Base-by-base conservation (phyloP, 2,888 invertebrate species). In the Cremastinae sp. region DNA sequence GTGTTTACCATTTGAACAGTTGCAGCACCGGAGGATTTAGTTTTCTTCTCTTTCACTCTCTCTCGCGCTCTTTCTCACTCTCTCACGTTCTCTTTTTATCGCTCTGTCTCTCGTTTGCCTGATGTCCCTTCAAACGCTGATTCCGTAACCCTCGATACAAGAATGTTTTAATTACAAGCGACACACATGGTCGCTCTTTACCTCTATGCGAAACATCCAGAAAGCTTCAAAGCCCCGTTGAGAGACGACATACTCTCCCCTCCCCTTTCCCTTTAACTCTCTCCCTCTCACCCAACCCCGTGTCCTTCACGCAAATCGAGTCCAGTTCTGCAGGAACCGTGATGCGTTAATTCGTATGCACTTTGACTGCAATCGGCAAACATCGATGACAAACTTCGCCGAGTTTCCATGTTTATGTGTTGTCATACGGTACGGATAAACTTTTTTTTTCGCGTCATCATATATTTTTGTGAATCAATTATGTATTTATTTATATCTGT, bases 331-430 rank as follows among this genome's bases (percentile, higher is more conserved):
- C 28, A 28, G 28, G n/a, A 28, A 28, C 28, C 28, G 28, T 88
- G 85, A 87, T 88, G 86, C 82, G 83, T 83, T 85, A 85, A 88
- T 88, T 88, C 86, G 80, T 83, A 88, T 88, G 87, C 87, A 88
- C 87, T 88, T 88, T 88, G 88, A 88, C 87, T 83, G 84, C 83
- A 84, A 85, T 86, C 74, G 64, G 71, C 78, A 79, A 79, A 79
- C 76, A 79, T 51, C 62, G 80, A 76, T 78, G 83, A 85, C 84
- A 86, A 87, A 87, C 86, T 86, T 81, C 77, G 77, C 71, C 76
- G 80, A 37, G 66, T 80, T 83, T 78, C 80, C 78, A 83, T 81
- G 83, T 80, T 83, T 78, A 80, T 78, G 83, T 81, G 83, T 83
- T 12, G 14, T 47, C 16, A 28, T 82, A 81, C 41, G 41, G 43